Evolutionary conservation across 37 sponge, comb jelly and placozoan species (phyloP), one percentile per base, ranked within the genome.

Genomic region (Aphrocallistes beatrix): DNA sequence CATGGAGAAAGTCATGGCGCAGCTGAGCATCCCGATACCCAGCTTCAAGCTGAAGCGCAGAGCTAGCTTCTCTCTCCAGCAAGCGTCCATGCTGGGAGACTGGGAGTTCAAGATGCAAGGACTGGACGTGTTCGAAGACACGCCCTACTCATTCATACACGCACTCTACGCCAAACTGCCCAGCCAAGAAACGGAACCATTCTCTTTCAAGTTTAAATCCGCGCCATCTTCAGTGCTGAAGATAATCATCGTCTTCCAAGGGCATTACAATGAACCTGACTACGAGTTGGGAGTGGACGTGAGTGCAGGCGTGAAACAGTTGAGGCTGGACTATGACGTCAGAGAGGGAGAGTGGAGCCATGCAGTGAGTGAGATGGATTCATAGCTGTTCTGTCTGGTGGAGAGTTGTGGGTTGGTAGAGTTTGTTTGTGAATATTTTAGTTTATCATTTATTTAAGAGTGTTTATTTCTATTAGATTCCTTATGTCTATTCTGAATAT

Each of bases 261-360:
- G 75, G 3, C 75, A 60, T 60, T 60, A 60, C 21, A 60, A 60
- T 60, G 75, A 60, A 60, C 75, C 75, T 25, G 75, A 60, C n/a
- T 60, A 25, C n/a, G 75, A 60, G n/a, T 32, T 60, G 10, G 28
- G n/a, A 30, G 10, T 60, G 75, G 21, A 60, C 3, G 75, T 60
- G 6, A 19, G 3, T 32, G 28, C 75, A 3, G 75, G 75, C 25
- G 34, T 60, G 10, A 21, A 30, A 60, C 28, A 60, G n/a, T 30
- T 60, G 75, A 60, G n/a, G n/a, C 75, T 60, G 3, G 75, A 60
- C n/a, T 60, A 60, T 60, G 75, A 60, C 75, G 75, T 60, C 75
- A 60, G 75, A 25, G n/a, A 60, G n/a, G 75, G 75, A 13, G 75
- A 25, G 6, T 60, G 75, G 75, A 13, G 17, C 34, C 75, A 60